Conservation (phyloP, 1,140 invertebrate genomes). For the Coelopa frigida region DNA sequence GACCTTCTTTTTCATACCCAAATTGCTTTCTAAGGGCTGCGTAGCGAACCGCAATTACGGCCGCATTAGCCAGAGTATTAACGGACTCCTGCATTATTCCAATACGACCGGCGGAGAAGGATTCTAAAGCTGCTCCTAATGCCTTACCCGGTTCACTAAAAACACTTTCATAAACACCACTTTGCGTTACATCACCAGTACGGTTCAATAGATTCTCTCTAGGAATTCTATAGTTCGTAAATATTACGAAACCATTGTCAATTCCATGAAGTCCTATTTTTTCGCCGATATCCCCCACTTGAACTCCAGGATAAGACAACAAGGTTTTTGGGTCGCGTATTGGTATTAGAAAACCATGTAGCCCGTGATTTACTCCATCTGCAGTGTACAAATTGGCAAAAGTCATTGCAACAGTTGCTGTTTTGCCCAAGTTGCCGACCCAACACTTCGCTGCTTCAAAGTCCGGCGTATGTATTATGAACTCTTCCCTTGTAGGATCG, state of each 20-base stretch:
- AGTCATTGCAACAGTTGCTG: conserved; percentile 76
- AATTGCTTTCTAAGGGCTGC: conserved; percentile 86
- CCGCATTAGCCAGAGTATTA: conserved; percentile 61
- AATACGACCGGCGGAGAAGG: conserved; percentile 74
- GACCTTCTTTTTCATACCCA: conserved; percentile 56
- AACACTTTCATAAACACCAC: conserved; percentile 73
- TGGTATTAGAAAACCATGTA: conserved; percentile 79
- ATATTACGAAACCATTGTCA: conserved; percentile 86
- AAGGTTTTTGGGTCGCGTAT: conserved; percentile 71
- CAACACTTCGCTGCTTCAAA: conserved; percentile 94
- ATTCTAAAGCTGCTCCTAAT: conserved; percentile 74
- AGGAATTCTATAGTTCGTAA: conserved; percentile 79
- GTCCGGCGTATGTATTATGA: conserved; percentile 85
- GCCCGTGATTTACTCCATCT: conserved; percentile 74
- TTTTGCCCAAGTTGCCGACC: conserved; percentile 86
- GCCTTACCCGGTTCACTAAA: conserved; percentile 70
- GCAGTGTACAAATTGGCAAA: conserved; percentile 77
- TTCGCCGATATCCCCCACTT: conserved; percentile 77
- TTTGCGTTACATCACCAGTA: conserved; percentile 76
- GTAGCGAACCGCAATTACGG: conserved; percentile 84
- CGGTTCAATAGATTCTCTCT: conserved; percentile 75
- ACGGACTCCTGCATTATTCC: conserved; percentile 65
- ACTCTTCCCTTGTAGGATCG: conserved; percentile 67
- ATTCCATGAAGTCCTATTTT: conserved; percentile 83
- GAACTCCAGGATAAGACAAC: conserved; percentile 61